Evolutionary conservation across 2,888 invertebrate genomes (phyloP).

Genomic region (Apocheima hispidaria): DNA sequence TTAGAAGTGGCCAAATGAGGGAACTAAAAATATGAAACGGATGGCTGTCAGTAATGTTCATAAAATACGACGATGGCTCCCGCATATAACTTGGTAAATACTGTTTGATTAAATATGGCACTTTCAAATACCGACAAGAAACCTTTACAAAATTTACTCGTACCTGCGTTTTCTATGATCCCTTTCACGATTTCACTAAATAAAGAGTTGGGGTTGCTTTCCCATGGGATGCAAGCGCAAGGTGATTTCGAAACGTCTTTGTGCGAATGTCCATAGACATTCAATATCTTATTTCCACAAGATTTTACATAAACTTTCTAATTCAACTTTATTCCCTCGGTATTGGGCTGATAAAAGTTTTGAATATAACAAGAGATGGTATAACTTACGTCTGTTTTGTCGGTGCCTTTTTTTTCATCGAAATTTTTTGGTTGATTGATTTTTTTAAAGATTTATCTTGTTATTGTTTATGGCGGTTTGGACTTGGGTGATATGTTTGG

Average conservation of each 20-base stretch:
- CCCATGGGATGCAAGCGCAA: conserved; percentile 47
- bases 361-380: neutral
- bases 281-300: neutral
- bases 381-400: neutral
- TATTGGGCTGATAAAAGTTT: neutral
- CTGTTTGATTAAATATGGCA: conserved; percentile 17
- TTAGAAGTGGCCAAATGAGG: neutral
- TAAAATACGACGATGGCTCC: neutral
- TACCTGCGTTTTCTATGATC: conserved; percentile 34
- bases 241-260: conserved; percentile 41
- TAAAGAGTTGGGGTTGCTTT: conserved; percentile 38
- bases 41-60: neutral
- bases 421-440: conserved; percentile 1
- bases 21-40: neutral
- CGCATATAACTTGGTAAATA: neutral
- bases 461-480: neutral
- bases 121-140: conserved; percentile 10
- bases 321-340: neutral
- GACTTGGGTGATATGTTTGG: neutral
- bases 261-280: neutral
- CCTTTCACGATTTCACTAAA: conserved; percentile 37
- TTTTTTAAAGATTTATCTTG: neutral
- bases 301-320: neutral
- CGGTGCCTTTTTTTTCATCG: neutral
- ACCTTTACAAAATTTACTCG: conserved; percentile 1